Evolutionary conservation across 2,888 invertebrate species (phyloP), one percentile per base, ranked within the genome.

Genomic region (Glyphotaelius pellucidus): DNA sequence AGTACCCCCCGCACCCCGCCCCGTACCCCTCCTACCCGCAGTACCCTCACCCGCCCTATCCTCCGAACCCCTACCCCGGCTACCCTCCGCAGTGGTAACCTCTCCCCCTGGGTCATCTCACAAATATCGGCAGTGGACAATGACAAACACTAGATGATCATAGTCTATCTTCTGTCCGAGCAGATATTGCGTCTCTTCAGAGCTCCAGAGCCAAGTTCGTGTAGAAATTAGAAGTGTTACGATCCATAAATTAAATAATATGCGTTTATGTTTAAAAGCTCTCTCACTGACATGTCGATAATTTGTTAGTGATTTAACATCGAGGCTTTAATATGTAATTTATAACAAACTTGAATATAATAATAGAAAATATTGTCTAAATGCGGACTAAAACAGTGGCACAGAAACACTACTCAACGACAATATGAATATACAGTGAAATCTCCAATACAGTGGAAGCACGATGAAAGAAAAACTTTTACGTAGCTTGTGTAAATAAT

Each of bases 1-100:
- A 96, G 86, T 97, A 97, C 94, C 96, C 96, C 95, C 96, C 14
- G 94, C 95, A 31, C 94, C 95, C 91, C 94, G 95, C 90, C 95
- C 15, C 95, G 91, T 94, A 95, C 89, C 95, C 96, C 94, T 94
- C 95, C 91, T 94, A 95, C 89, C 95, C 95, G 92, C 95, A 95
- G 92, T 95, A 94, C 93, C 95, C 95, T 90, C 95, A 95, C 87
- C 94, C 94, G 92, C 95, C 95, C 93, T 95, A 95, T 47, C 91
- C 93, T 52, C 90, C 93, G n/a, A 81, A 90, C 84, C 88, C 92
- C 15, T 91, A 91, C 94, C 91, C 91, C 35, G 90, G 88, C 90
- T 95, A 95, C 94, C 94, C 92, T 14, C 92, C 91, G 35, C 93
- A 93, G 85, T 93, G 93, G 93, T 93, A 92, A 91, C 89, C 30